These are phyloP conservation scores for Loripinus fragilis DNA, from an alignment of 2,888 invertebrate species.

Conservation along the genomic window DNA sequence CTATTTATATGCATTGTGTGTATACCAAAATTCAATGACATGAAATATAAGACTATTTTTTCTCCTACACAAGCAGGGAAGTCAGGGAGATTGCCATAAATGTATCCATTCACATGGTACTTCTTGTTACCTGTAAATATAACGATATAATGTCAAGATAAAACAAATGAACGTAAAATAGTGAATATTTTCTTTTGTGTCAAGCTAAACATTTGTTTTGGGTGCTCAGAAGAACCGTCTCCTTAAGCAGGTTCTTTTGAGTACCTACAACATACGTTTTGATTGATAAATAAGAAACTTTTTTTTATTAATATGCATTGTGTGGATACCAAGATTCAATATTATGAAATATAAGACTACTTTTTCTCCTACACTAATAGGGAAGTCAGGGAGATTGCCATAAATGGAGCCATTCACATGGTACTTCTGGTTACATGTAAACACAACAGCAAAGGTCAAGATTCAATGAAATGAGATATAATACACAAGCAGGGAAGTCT, in stretches of 20 bases:
- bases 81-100: conserved; percentile 60
- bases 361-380: conserved; percentile 53
- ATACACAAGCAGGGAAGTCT: conserved; percentile 49
- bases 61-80: conserved; percentile 57
- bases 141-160: too few relatives aligned
- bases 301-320: conserved; percentile 48
- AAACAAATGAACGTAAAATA: too few relatives aligned
- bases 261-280: too few relatives aligned
- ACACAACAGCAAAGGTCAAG: too few relatives aligned
- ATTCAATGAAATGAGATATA: too few relatives aligned
- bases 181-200: too few relatives aligned
- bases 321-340: conserved; percentile 48
- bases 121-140: conserved; percentile 32
- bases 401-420: conserved; percentile 64
- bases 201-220: too few relatives aligned
- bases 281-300: too few relatives aligned
- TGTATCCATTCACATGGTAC: conserved; percentile 61
- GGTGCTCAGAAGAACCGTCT: too few relatives aligned
- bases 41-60: conserved; percentile 52
- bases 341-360: conserved; percentile 55
- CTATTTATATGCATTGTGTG: conserved; percentile 54
- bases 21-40: conserved; percentile 47
- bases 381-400: conserved; percentile 59
- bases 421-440: conserved; percentile 35
- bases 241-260: too few relatives aligned